A percentile compares a stretch with the other conserved stretches of the same genome.
These are phyloP conservation scores for Paracanthobrama guichenoti DNA, from an alignment of 2,113 vertebrate species.

Conservation along the genomic window DNA sequence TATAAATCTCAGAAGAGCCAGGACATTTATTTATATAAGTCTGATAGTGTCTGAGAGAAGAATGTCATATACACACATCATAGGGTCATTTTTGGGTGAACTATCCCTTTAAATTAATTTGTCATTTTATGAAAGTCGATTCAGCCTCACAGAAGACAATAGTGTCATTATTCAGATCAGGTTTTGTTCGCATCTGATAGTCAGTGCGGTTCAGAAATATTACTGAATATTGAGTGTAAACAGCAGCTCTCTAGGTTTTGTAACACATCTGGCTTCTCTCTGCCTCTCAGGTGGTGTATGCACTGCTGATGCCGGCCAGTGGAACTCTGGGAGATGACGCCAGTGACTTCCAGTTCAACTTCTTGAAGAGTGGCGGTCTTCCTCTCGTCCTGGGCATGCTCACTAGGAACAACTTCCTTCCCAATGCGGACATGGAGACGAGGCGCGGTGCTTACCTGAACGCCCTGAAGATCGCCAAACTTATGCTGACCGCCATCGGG, in stretches of 20 bases:
- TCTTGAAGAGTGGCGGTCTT: slow-evolving; percentile 94
- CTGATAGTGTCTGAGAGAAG: too few species aligned
- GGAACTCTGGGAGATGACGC: slow-evolving; percentile 94
- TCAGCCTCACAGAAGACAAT: too few species aligned
- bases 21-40: too few species aligned
- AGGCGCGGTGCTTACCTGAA: slow-evolving; percentile 95
- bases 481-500: slow-evolving; percentile 91
- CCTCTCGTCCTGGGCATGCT: slow-evolving; percentile 96
- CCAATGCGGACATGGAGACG: slow-evolving; percentile 95
- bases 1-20: too few species aligned
- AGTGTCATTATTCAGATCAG: too few species aligned
- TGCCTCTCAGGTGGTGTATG: slow-evolving; percentile 88
- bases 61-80: too few species aligned
- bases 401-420: slow-evolving; percentile 97
- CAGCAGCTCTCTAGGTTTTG: neutral
- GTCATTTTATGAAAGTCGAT: too few species aligned
- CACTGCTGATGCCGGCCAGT: slow-evolving; percentile 97
- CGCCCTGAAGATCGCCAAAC: slow-evolving; percentile 94
- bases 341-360: slow-evolving; percentile 96
- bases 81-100: too few species aligned
- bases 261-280: neutral
- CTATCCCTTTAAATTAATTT: too few species aligned
- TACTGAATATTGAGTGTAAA: too few species aligned
- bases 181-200: too few species aligned
- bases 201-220: too few species aligned